Evolutionary conservation across 2,113 vertebrate genomes (phyloP), one percentile per base, ranked within the genome.

Genomic region (Saccopteryx bilineata): DNA sequence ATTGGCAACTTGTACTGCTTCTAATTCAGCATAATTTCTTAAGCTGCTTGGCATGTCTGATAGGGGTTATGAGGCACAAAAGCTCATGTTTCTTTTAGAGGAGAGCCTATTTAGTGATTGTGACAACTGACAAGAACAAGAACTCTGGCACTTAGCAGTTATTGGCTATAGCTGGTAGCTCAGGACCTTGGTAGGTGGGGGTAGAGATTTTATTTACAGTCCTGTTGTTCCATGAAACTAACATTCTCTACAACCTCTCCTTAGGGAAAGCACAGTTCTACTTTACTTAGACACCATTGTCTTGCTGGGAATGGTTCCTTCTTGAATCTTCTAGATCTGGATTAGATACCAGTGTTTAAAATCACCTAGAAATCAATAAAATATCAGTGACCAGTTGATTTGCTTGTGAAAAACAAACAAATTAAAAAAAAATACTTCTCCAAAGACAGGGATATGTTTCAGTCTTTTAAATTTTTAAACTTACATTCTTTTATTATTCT

Each of bases 1-100:
- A 93, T 66, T 96, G 92, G 85, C 90, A 95, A 86, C 26, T 23
- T 68, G 0, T 75, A n/a, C 28, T 80, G 33, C 5, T 92, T 79
- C 74, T 85, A 96, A 89, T 94, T 96, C 96, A 96, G 94, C 92
- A 89, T 17, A 74, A 90, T 94, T 82, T 80, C 87, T 92, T 96
- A 90, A 96, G 83, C 24, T 91, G 17, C 31, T 96, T 93, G 90
- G 50, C 74, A 92, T 87, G 50, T 80, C 71, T 92, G 63, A 78
- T 72, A 72, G 31, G 28, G 39, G 60, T 93, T 93, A 87, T 21
- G n/a, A 96, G 85, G 54, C 58, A 95, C 46, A 90, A 82, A 93
- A 92, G 13, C 39, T 87, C 33, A 24, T 56, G 52, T 83, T 54
- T 91, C 68, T 76, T 92, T 90, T n/a, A 54, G 68, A 95, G 92